phyloP scores from a whole-genome alignment of 2,113 vertebrate species.

The Odocoileus hemionus region DNA sequence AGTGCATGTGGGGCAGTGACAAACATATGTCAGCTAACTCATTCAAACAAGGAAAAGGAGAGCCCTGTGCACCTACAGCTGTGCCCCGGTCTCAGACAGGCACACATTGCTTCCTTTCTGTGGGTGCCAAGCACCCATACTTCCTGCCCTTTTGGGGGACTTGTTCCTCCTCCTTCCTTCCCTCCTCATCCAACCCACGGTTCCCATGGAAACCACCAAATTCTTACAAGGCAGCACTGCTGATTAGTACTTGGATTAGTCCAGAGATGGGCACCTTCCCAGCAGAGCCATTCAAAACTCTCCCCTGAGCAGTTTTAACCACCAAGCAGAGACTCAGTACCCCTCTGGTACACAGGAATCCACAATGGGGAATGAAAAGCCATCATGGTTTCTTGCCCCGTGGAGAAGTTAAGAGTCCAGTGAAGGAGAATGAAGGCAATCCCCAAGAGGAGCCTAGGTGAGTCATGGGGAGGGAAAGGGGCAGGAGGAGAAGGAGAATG shows the following conservation, averaged over 20 bases:
- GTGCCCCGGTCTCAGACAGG: background rate
- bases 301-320: background rate
- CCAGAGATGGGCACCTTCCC: background rate
- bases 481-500: background rate
- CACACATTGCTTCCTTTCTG: background rate
- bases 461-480: background rate
- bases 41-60: background rate
- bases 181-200: background rate
- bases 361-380: background rate
- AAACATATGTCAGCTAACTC: background rate
- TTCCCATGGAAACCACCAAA: background rate
- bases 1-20: background rate
- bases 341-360: background rate
- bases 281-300: background rate
- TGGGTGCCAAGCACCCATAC: background rate
- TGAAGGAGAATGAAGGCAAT: background rate
- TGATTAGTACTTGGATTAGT: background rate
- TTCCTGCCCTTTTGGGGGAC: background rate
- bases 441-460: background rate
- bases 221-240: background rate
- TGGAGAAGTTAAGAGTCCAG: background rate
- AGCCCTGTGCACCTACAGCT: background rate
- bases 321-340: background rate
- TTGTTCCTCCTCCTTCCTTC: background rate
- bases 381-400: background rate